Conservation (phyloP, 2,797 vertebrate genomes). For the Mallotus villosus region DNA sequence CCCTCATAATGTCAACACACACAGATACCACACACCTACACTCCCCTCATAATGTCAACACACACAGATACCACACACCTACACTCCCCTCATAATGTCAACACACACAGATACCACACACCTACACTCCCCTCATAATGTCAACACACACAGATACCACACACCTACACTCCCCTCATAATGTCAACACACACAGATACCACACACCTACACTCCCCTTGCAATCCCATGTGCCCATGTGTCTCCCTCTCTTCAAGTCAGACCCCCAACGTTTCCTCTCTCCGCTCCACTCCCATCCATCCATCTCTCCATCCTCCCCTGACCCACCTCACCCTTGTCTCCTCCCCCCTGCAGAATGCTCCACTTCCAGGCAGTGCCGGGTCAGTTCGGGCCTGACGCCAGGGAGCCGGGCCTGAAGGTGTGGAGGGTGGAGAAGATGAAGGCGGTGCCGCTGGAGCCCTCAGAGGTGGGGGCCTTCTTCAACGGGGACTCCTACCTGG, state of each 20-base stretch:
- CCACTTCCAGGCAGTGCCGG: slow-evolving; percentile 62
- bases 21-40: no score
- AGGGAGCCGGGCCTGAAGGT: slow-evolving; percentile 72
- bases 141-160: no score
- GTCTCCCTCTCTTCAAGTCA: background rate
- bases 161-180: no score
- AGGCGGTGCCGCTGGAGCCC: slow-evolving; percentile 71
- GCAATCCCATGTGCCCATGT: background rate
- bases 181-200: no score
- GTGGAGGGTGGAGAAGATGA: slow-evolving; percentile 91
- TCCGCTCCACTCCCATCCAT: background rate
- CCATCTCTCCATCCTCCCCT: background rate
- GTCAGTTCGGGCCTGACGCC: slow-evolving; percentile 72
- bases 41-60: no score
- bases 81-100: no score
- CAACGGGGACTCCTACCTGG: slow-evolving; percentile 87
- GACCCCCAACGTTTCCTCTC: slow-evolving; percentile 22
- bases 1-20: no score
- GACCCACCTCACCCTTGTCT: background rate
- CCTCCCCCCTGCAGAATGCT: slow-evolving; percentile 68
- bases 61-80: no score
- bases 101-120: no score
- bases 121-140: no score
- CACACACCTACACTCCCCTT: no score
- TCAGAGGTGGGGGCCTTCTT: slow-evolving; percentile 81